Conservation (phyloP, 2,113 vertebrate genomes). For the Phoxinus phoxinus region DNA sequence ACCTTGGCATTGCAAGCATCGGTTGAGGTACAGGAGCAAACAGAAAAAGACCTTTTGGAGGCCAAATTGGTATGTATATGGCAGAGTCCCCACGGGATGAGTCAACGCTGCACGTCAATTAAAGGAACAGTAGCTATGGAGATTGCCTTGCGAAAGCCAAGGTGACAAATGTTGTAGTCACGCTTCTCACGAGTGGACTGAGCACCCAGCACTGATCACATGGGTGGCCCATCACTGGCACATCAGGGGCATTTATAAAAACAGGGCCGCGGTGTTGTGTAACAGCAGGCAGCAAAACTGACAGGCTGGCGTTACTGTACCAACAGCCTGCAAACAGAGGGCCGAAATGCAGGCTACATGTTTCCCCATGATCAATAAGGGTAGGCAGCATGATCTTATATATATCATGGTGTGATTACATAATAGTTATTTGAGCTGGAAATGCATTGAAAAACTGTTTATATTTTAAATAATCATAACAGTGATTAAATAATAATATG, state of each 20-base stretch:
- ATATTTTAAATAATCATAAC: not conserved
- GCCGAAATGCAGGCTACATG: not conserved
- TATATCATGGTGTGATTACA: not conserved
- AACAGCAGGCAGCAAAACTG: conserved; percentile 11
- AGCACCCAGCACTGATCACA: conserved; percentile 4
- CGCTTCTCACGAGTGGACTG: conserved; percentile 31
- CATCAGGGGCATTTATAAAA: conserved; percentile 24
- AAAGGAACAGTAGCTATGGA: conserved; percentile 53
- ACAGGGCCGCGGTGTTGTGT: not conserved
- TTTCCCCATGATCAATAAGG: not conserved
- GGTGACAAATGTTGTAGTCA: conserved; percentile 45
- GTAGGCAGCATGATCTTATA: not conserved
- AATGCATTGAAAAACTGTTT: not conserved
- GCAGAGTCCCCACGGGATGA: conserved; percentile 26
- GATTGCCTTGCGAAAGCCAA: conserved; percentile 40
- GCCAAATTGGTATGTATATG: conserved; percentile 3
- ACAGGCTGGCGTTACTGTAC: conserved; percentile 9
- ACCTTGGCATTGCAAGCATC: conserved; percentile 1
- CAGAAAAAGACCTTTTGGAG: not conserved
- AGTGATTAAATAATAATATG: not conserved
- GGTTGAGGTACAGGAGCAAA: not conserved
- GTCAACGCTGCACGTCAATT: conserved; percentile 38
- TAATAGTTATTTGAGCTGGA: not conserved
- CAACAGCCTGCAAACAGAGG: conserved; percentile 17
- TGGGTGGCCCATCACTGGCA: conserved; percentile 15